Evolutionary conservation across 2,113 vertebrate species (phyloP).

Genomic region (Oreotrochilus melanogaster): DNA sequence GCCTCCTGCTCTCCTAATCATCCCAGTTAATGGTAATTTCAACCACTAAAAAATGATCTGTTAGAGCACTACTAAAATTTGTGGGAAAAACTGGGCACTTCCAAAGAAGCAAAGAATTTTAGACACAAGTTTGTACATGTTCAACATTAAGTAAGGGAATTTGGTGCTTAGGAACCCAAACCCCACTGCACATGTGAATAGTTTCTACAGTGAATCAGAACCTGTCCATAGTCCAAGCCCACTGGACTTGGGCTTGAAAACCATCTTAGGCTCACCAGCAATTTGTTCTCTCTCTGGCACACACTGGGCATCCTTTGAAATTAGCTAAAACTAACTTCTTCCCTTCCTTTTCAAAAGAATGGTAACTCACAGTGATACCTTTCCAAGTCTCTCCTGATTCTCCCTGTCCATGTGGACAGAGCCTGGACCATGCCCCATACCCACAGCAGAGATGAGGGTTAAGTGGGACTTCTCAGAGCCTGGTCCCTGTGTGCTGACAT

Average conservation of each 20-base stretch:
- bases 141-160: neutral
- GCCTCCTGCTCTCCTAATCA: neutral
- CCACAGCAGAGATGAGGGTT: neutral
- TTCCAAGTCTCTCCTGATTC: neutral
- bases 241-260: neutral
- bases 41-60: neutral
- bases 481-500: neutral
- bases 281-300: neutral
- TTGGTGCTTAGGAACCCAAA: neutral
- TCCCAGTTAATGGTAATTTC: neutral
- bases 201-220: neutral
- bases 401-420: neutral
- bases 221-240: neutral
- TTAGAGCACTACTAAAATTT: neutral
- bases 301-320: neutral
- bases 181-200: neutral
- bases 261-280: neutral
- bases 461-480: neutral
- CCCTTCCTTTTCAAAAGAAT: neutral
- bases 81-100: neutral
- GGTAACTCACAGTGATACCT: neutral
- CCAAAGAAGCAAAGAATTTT: neutral
- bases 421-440: accelerated
- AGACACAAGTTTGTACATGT: neutral
- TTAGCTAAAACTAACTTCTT: neutral